A percentile compares a stretch with the other conserved stretches of the same genome.
phyloP scores from a whole-genome alignment of 2,113 vertebrate genomes.

The Bombycilla garrulus region DNA sequence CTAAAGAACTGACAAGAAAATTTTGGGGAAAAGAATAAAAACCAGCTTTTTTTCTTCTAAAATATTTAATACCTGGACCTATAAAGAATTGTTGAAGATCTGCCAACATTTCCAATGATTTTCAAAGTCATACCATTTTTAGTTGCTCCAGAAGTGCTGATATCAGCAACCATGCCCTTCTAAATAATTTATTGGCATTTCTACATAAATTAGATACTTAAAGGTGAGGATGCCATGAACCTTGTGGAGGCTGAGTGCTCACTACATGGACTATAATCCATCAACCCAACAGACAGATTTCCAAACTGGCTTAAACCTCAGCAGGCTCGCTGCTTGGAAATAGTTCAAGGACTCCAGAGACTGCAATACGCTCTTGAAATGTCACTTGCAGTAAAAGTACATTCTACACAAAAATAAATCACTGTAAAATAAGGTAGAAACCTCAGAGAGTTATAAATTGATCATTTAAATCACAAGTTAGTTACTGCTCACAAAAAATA shows the following conservation, averaged over 20 bases:
- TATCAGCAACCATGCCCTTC: conserved; percentile 49
- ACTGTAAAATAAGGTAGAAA: not conserved
- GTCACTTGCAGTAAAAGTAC: not conserved
- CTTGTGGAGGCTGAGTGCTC: conserved; percentile 14
- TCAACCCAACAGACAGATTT: conserved; percentile 35
- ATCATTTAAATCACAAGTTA: not conserved
- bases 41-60: not conserved
- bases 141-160: conserved; percentile 50
- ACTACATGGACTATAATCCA: not conserved
- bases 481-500: not conserved
- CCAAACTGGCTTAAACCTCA: conserved; percentile 19
- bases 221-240: conserved; percentile 60
- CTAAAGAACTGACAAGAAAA: not conserved
- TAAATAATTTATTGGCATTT: conserved; percentile 64
- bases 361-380: not conserved
- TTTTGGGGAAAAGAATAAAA: not conserved
- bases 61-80: not conserved
- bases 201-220: conserved; percentile 61
- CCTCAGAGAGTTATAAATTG: not conserved
- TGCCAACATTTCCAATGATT: conserved; percentile 36
- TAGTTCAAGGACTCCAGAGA: conserved; percentile 34
- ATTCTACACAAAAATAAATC: conserved; percentile 27
- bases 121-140: conserved; percentile 15
- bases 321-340: not conserved
- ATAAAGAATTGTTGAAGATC: not conserved